Evolutionary conservation across 2,113 vertebrate genomes (phyloP).

Genomic region (Dissostichus mawsoni): DNA sequence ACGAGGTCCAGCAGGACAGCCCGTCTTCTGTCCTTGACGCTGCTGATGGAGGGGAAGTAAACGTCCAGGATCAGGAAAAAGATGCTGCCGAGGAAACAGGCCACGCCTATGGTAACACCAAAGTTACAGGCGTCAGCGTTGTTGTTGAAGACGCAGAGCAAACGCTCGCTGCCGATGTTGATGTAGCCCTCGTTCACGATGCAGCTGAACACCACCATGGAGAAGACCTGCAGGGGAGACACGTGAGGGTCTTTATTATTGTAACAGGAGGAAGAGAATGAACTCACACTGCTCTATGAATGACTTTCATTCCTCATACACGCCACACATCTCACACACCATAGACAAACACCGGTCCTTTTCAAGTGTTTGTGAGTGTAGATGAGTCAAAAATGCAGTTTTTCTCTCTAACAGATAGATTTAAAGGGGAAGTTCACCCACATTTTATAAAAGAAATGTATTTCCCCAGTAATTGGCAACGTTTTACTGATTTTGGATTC

Average conservation of each 20-base stretch:
- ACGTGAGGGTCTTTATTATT: slow-evolving; percentile 15
- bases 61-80: slow-evolving; percentile 91
- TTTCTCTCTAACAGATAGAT: background rate
- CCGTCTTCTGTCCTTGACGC: slow-evolving; percentile 90
- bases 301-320: slow-evolving; percentile 48
- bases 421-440: slow-evolving; percentile 1
- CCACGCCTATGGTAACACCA: slow-evolving; percentile 89
- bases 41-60: slow-evolving; percentile 97
- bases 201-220: slow-evolving; percentile 95
- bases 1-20: slow-evolving; percentile 91
- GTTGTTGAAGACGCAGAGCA: slow-evolving; percentile 94
- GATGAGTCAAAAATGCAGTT: background rate
- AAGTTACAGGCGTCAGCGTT: slow-evolving; percentile 96
- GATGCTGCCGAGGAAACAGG: slow-evolving; percentile 92
- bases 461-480: background rate
- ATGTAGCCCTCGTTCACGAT: slow-evolving; percentile 97
- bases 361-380: background rate
- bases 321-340: slow-evolving; percentile 7
- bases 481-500: background rate
- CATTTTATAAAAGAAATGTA: background rate
- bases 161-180: slow-evolving; percentile 87
- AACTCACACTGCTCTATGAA: slow-evolving; percentile 46
- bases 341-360: background rate
- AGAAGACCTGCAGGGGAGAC: slow-evolving; percentile 88
- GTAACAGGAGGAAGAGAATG: slow-evolving; percentile 44